Percentiles rank a stretch among this genome's conserved stretches.
These are phyloP conservation scores for Scopus umbretta DNA, from an alignment of 2,113 vertebrate species.

Conservation along the genomic window DNA sequence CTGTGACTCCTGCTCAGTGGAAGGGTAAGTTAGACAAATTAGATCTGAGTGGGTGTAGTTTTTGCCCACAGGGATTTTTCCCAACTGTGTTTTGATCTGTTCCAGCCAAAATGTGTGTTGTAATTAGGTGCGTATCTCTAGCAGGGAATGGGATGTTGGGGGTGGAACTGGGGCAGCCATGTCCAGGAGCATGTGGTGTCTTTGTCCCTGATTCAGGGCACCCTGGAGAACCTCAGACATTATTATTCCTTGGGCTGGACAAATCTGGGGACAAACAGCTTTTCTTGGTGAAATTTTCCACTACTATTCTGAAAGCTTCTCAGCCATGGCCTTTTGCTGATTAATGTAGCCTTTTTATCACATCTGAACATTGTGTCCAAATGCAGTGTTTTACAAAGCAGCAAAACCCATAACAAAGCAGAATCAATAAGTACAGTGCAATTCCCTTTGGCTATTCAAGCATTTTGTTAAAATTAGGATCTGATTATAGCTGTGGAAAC, in stretches of 20 bases:
- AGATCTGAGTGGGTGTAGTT: background rate
- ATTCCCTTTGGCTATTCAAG: conserved; percentile 5
- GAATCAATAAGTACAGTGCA: conserved; percentile 62
- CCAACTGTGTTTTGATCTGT: background rate
- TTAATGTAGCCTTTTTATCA: conserved; percentile 46
- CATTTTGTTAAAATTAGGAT: conserved; percentile 55
- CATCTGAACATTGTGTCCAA: conserved; percentile 25
- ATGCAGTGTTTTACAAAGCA: conserved; percentile 39
- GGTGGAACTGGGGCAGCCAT: background rate
- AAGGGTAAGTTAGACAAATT: background rate
- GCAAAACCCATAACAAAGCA: conserved; percentile 47
- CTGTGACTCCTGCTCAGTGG: background rate
- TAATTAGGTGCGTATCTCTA: background rate
- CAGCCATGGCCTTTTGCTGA: conserved; percentile 45
- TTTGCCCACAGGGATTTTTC: background rate
- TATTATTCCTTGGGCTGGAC: background rate
- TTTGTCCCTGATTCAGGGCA: background rate
- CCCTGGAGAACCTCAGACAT: background rate
- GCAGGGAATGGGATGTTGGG: background rate
- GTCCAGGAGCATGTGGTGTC: background rate
- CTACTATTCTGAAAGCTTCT: background rate
- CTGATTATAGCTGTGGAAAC: conserved; percentile 56
- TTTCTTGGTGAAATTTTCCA: conserved; percentile 8
- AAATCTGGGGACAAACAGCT: background rate
- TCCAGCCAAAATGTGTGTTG: background rate